Conservation (phyloP, 2,113 vertebrate genomes). For the Ammodramus savannarum region DNA sequence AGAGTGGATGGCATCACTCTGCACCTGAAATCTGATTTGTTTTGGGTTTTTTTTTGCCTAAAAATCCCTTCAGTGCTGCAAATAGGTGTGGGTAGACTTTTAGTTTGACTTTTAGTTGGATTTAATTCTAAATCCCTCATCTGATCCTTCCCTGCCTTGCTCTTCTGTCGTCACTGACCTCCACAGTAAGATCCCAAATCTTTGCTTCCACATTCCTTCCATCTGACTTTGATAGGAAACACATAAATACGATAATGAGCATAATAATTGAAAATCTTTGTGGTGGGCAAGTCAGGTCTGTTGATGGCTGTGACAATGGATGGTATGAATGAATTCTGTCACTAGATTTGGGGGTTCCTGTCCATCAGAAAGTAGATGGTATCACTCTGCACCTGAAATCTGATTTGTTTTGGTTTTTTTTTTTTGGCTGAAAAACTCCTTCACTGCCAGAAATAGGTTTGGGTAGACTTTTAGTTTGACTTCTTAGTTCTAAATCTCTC, state of each 20-base stretch:
- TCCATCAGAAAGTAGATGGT: not conserved
- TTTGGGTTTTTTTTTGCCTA: too few relatives aligned
- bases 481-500: not conserved
- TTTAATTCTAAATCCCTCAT: not conserved
- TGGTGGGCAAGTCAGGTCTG: not conserved
- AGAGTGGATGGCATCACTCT: too few relatives aligned
- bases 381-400: not conserved
- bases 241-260: not conserved
- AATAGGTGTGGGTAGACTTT: too few relatives aligned
- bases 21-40: not conserved
- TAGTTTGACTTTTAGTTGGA: too few relatives aligned
- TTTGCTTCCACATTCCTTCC: not conserved
- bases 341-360: not conserved
- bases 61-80: not conserved
- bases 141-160: not conserved
- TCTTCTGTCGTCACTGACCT: not conserved
- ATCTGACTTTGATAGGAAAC: not conserved
- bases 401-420: not conserved
- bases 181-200: not conserved
- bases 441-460: not conserved
- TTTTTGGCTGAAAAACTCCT: not conserved
- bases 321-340: not conserved
- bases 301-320: not conserved
- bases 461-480: not conserved
- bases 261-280: not conserved